Evolutionary conservation across 2,797 vertebrate species (phyloP).

Genomic region (Scolopax rusticola): DNA sequence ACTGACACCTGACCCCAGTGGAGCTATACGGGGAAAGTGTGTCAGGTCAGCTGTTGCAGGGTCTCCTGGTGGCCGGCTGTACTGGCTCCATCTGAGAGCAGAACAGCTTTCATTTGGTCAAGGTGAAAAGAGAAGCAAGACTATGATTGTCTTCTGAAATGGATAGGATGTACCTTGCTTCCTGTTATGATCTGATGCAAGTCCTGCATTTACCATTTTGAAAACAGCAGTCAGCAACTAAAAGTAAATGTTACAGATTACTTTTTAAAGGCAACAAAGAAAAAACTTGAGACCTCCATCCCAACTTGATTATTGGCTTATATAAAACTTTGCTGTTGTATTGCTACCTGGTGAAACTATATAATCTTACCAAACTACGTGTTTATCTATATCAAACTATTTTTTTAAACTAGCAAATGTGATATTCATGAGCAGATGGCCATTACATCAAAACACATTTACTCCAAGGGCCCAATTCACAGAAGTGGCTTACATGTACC

Average conservation of each 20-base stretch:
- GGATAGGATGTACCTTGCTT: not conserved
- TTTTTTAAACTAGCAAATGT: slow-evolving; percentile 68
- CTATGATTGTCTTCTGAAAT: not conserved
- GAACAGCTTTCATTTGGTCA: slow-evolving; percentile 7
- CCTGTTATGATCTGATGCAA: not conserved
- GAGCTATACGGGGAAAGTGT: not conserved
- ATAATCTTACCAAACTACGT: slow-evolving; percentile 62
- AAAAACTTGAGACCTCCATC: not conserved
- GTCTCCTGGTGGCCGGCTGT: not conserved
- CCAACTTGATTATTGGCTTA: slow-evolving; percentile 11
- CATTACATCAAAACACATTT: slow-evolving; percentile 77
- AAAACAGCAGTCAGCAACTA: not conserved
- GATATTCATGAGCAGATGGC: slow-evolving; percentile 79
- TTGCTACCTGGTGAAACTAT: slow-evolving; percentile 70
- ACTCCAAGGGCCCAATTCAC: slow-evolving; percentile 73
- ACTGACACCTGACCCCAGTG: not conserved
- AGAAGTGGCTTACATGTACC: slow-evolving; percentile 67
- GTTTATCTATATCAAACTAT: slow-evolving; percentile 70
- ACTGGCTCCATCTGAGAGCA: not conserved
- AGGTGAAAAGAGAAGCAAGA: not conserved
- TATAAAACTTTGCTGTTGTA: slow-evolving; percentile 45
- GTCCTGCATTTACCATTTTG: not conserved
- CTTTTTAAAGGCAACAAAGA: slow-evolving; percentile 39
- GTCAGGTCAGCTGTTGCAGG: not conserved
- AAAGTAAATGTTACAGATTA: slow-evolving; percentile 17